These are phyloP conservation scores for Microctonus brassicae DNA, from an alignment of 2,888 invertebrate species.

Conservation along the genomic window DNA sequence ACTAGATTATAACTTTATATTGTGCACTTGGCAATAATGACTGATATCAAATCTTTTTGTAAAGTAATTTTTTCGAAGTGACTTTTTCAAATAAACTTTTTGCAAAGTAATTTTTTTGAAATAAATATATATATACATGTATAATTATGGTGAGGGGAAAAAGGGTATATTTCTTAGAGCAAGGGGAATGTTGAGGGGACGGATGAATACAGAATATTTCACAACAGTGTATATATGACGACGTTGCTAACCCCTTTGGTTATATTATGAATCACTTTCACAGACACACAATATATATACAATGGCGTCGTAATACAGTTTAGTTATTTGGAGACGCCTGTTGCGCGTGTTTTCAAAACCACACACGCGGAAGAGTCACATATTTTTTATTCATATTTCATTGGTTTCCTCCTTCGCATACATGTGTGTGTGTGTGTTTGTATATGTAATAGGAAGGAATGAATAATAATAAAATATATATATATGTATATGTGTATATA, in stretches of 20 bases:
- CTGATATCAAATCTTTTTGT: too few species aligned
- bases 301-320: background rate
- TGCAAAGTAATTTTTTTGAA: too few species aligned
- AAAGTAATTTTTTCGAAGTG: too few species aligned
- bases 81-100: too few species aligned
- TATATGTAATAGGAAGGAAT: background rate
- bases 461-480: background rate
- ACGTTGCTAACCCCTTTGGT: constrained; percentile 13
- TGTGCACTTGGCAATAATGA: too few species aligned
- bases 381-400: constrained; percentile 14
- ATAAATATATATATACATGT: too few species aligned
- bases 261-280: constrained; percentile 12
- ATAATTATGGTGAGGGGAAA: background rate
- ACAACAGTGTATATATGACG: constrained; percentile 25
- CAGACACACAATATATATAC: constrained; percentile 13
- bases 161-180: background rate
- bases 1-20: too few species aligned
- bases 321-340: constrained; percentile 27
- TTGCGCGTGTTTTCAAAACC: constrained; percentile 24
- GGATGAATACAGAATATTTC: constrained; percentile 35
- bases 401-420: constrained; percentile 5
- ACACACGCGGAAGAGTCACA: background rate
- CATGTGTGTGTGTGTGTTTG: background rate
- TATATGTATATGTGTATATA: too few species aligned
- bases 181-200: constrained; percentile 4